Base-by-base conservation (phyloP, 1,140 invertebrate genomes). In the Eubasilissa regina region DNA sequence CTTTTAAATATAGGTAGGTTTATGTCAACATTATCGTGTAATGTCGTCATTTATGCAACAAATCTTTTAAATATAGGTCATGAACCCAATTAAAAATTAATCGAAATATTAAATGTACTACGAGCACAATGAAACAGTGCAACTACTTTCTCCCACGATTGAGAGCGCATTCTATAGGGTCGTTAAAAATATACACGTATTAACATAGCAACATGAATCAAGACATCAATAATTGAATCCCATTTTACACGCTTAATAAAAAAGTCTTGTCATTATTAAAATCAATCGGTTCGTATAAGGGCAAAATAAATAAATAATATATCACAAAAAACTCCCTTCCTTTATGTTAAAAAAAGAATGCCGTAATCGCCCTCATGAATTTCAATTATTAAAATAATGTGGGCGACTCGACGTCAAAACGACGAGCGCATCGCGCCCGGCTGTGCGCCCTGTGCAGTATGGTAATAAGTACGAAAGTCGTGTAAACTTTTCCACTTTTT, bases 371-470 rank as follows among this genome's bases (percentile, higher is more conserved):
- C 73, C 76, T 62, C 80, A 81, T 81, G 80, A 81, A 81, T 81
- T 75, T 81, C 80, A 81, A 81, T 81, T 81, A 78, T 78, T 75
- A 78, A 78, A 78, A 78, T 78, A 76, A 78, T 81, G 72, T 70
- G 73, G 72, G 80, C 55, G 74, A 35, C 25, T 35, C 25, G 25
- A 78, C n/a, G 56, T 58, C 13, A 19, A 78, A 60, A 77, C 64
- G 17, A 55, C 25, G 47, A 48, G 3, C 17, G 19, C 44, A 3
- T 48, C 13, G 11, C 13, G 12, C n/a, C 47, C 47, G 48, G 17
- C 53, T 48, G n/a, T 21, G 68, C 55, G 25, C 53, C 74, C 47
- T 76, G 35, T 45, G 44, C 58, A 76, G 21, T 77, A 76, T 44
- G 73, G 17, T 51, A 58, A 56, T 51, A 80, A 70, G 47, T 48